Base-by-base conservation (phyloP, 2,113 vertebrate genomes). In the Emberiza fucata region DNA sequence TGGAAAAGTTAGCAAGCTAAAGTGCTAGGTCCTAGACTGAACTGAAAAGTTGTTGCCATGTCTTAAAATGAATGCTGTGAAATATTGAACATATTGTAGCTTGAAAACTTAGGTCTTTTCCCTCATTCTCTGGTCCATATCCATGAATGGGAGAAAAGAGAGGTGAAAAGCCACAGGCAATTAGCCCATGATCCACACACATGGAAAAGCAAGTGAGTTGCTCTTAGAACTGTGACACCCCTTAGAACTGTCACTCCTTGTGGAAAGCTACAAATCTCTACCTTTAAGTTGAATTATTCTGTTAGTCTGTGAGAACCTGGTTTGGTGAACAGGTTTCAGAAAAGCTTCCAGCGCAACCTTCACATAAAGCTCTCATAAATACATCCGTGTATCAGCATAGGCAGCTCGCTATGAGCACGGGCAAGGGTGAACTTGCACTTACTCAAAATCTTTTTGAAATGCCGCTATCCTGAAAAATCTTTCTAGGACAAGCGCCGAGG, bases 321-420 rank as follows among this genome's bases (percentile, higher is more conserved):
- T 45, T 25, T 12, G 23, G 31, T 16, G 61, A 63, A 17, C 23
- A 8, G 28, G 27, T 35, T 42, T 81, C 29, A 65, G 61, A 13
- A 83, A 72, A 47, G 27, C 22, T 19, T 39, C 25, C 85, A 37
- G 65, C 0, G 2, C 4, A 69, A 61, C 69, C 17, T 40, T 39
- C 40, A 1, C 0, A 0, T 5, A 19, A 39, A 48, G 31, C 8
- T 22, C 3, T 6, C 48, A 6, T 59, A 69, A 71, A 61, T 53
- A 11, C 47, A 31, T 17, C 60, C 13, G 29, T 3, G 6, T 4
- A 8, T 9, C 70, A 6, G 31, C 53, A 54, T 13, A 21, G n/a
- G 28, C 73, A 24, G 68, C 29, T 60, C 2, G 0, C 35, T 8
- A 15, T 2, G 23, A 69, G 53, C 7, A 2, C 5, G 35, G 53